Base-by-base conservation (phyloP, 2,888 invertebrate species). In the Ophion obscuratus region DNA sequence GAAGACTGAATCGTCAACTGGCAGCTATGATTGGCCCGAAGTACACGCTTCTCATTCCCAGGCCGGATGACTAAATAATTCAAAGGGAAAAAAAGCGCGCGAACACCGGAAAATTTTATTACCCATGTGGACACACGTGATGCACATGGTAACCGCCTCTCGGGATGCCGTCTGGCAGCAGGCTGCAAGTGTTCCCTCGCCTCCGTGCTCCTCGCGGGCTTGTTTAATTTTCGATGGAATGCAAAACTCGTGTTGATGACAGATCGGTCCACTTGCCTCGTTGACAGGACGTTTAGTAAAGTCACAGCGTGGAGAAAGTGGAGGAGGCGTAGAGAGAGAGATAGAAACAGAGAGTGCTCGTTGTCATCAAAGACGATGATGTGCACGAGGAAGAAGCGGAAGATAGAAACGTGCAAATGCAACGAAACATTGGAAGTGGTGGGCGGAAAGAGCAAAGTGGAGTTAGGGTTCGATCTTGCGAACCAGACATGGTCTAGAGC, bases 281-380 rank as follows among this genome's bases (percentile, higher is more conserved):
- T 66, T 84, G 84, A 84, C 84, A 81, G 81, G 67, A 84, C 81
- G 81, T 84, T 84, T 84, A 84, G 84, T 84, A 77, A 81, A 81
- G 40, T 53, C 53, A 11, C 62, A 53, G 40, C 59, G 40, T 71
- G 80, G 70, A 44, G 70, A 10, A 10, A 20, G 36, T 59, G 57
- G 6, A 59, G n/a, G 53, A 44, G 44, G 44, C 44, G 44, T 3
- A 44, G 11, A 44, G 44, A 44, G 44, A 44, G 14, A n/a, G 31
- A 9, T 7, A 57, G 62, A 20, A 9, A 31, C 27, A 47, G 61
- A 61, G 31, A 11, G 11, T 2, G 10, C 44, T 10, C 11, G 44
- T 31, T 24, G 66, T 71, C 67, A 59, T 81, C 81, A 81, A 77
- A 81, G 84, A 53, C 73, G 81, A 57, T 61, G 78, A 4, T 31